Evolutionary conservation across 2,888 invertebrate genomes (phyloP).

Genomic region (Amphipoea oculea): DNA sequence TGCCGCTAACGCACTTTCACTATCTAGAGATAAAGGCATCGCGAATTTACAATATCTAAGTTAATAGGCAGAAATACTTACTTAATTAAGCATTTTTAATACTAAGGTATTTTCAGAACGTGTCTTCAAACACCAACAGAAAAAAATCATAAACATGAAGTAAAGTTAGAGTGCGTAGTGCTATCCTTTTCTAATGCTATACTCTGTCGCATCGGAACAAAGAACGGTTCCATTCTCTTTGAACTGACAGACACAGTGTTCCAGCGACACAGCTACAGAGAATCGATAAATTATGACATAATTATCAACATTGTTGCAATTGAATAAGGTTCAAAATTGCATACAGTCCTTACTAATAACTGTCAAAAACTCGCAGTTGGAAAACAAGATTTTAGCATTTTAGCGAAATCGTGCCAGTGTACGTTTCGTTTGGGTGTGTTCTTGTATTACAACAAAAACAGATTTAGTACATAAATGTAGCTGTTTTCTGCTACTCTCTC

Average conservation of each 20-base stretch:
- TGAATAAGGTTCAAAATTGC: constrained; percentile 32
- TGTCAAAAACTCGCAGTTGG: constrained; percentile 60
- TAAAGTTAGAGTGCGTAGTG: neutral
- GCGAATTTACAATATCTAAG: neutral
- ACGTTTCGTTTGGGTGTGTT: constrained; percentile 70
- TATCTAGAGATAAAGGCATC: neutral
- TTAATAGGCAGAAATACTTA: neutral
- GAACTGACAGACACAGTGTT: constrained; percentile 54
- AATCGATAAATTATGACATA: constrained; percentile 19
- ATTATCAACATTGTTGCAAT: constrained; percentile 20
- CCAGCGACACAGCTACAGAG: constrained; percentile 10
- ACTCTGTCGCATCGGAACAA: constrained; percentile 41
- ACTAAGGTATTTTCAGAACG: constrained; percentile 28
- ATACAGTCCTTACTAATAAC: constrained; percentile 15
- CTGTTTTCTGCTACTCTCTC: constrained; percentile 47
- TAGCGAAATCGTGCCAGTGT: constrained; percentile 51
- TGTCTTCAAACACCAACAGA: constrained; percentile 9
- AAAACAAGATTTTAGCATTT: constrained; percentile 48
- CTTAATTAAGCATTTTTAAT: neutral
- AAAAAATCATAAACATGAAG: neutral
- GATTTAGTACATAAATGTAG: constrained; percentile 54
- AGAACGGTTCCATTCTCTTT: constrained; percentile 43
- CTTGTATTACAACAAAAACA: constrained; percentile 64
- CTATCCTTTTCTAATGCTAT: constrained; percentile 48
- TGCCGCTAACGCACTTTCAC: neutral